phyloP scores from a whole-genome alignment of 2,888 invertebrate species.

The Lordiphosa andalusiaca region DNA sequence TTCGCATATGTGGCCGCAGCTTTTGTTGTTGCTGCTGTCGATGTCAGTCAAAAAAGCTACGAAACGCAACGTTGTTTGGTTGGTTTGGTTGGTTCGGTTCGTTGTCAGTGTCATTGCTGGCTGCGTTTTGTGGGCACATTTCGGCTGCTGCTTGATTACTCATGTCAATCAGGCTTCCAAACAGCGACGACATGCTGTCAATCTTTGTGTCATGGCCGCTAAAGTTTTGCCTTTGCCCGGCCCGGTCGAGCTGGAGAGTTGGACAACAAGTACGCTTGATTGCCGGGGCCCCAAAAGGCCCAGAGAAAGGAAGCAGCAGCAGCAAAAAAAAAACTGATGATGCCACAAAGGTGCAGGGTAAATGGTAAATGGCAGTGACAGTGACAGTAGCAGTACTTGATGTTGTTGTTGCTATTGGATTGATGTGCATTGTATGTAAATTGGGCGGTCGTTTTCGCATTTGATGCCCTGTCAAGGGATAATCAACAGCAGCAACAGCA shows the following conservation, averaged over 20 bases:
- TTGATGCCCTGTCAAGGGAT: slow-evolving; percentile 77
- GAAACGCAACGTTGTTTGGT: slow-evolving; percentile 31
- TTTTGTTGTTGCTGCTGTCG: slow-evolving; percentile 15
- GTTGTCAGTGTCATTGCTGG: slow-evolving; percentile 72
- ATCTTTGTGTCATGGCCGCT: slow-evolving; percentile 78
- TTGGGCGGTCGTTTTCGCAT: slow-evolving; percentile 77
- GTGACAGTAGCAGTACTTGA: slow-evolving; percentile 48
- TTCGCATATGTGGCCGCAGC: slow-evolving; percentile 21
- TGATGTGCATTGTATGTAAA: slow-evolving; percentile 79
- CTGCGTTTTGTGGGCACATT: slow-evolving; percentile 77
- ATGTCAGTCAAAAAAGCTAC: slow-evolving; percentile 36
- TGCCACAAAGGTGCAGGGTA: slow-evolving; percentile 67
- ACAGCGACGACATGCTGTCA: slow-evolving; percentile 79
- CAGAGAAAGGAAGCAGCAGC: slow-evolving; percentile 22
- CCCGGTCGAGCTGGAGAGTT: slow-evolving; percentile 10
- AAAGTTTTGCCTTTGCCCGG: slow-evolving; percentile 39
- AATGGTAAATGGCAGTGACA: slow-evolving; percentile 37
- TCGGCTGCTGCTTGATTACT: slow-evolving; percentile 80
- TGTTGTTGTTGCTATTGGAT: slow-evolving; percentile 55
- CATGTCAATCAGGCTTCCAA: slow-evolving; percentile 79
- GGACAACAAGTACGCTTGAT: slow-evolving; percentile 65
- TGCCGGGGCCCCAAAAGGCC: slow-evolving; percentile 48
- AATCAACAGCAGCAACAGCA: slow-evolving; percentile 68
- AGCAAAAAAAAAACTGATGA: slow-evolving; percentile 48
- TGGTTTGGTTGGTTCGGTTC: slow-evolving; percentile 31